Evolutionary conservation across 2,113 vertebrate species (phyloP).

Genomic region (Seriola aureovittata): DNA sequence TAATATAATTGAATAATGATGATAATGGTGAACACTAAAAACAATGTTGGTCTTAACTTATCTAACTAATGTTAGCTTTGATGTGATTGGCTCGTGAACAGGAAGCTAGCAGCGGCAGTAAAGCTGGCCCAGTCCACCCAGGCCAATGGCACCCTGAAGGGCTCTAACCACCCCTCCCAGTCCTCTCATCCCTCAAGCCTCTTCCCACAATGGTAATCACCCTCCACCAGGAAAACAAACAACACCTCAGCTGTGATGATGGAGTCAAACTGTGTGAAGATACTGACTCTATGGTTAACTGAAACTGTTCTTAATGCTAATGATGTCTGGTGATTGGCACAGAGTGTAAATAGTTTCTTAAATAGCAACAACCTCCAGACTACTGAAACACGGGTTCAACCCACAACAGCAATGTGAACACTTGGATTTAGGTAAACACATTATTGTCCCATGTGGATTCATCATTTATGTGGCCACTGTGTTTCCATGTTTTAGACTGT

Average conservation of each 20-base stretch:
- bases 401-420: slow-evolving; percentile 21
- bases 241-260: slow-evolving; percentile 47
- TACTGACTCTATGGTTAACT: slow-evolving; percentile 28
- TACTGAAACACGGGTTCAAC: background rate
- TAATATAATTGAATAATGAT: slow-evolving; percentile 29
- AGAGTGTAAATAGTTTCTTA: background rate
- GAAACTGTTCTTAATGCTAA: slow-evolving; percentile 33
- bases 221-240: slow-evolving; percentile 53
- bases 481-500: slow-evolving; percentile 58
- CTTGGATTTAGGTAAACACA: slow-evolving; percentile 22
- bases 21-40: slow-evolving; percentile 25
- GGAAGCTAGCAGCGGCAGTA: slow-evolving; percentile 97
- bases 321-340: slow-evolving; percentile 37
- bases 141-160: slow-evolving; percentile 96
- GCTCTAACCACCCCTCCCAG: slow-evolving; percentile 91
- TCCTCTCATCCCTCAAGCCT: slow-evolving; percentile 90
- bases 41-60: slow-evolving; percentile 54
- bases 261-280: slow-evolving; percentile 27
- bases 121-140: slow-evolving; percentile 97
- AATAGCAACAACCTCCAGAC: slow-evolving; percentile 1
- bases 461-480: slow-evolving; percentile 56
- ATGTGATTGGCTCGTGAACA: slow-evolving; percentile 88
- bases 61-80: slow-evolving; percentile 79
- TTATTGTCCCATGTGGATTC: slow-evolving; percentile 50
- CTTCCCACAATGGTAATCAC: slow-evolving; percentile 94